Base-by-base conservation (phyloP, 2,797 vertebrate species). In the Sphaeramia orbicularis region DNA sequence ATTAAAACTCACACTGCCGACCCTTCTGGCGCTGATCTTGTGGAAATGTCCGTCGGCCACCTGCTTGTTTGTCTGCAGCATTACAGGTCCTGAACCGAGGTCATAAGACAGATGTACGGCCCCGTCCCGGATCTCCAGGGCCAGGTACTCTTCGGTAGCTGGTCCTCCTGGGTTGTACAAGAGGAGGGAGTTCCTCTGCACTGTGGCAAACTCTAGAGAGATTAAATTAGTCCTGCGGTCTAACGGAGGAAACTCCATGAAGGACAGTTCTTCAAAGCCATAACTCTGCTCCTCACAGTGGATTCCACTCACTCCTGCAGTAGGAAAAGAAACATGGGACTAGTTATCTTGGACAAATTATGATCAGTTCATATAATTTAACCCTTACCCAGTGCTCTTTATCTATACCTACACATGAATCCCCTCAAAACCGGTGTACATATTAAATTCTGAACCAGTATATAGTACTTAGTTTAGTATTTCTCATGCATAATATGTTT, bases 31-130 rank as follows among this genome's bases (percentile, higher is more conserved):
- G 47, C 86, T 83, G 44, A 95, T 74, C 41, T 77, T 92, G 83
- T 95, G 94, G 71, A 95, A 95, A 67, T 71, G 32, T 43, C 94
- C 94, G 74, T 95, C 94, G 54, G 92, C 84, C 73, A 95, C 90
- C 15, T 75, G 76, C 43, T 94, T 94, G 16, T 71, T 66, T 10
- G 92, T 93, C 63, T 86, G 78, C 85, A 95, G 68, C 74, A 65
- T 87, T 48, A 93, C 85, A 6, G 89, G 78, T 32, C 93, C 94
- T 10, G 90, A 87, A 6, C 94, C 94, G 45, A 95, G 91, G 87
- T 95, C 85, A 71, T 89, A 95, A 11, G 93, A 92, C 38, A 95
- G 79, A 1, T 45, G 71, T 4, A 91, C 27, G 43, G 78, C 61
- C 18, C 93, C 93, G 18, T 87, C 74, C 50, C 93, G 27, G 54